Evolutionary conservation across 92 coral and sea anemone species (phyloP).

Genomic region (Phenganax marumi): DNA sequence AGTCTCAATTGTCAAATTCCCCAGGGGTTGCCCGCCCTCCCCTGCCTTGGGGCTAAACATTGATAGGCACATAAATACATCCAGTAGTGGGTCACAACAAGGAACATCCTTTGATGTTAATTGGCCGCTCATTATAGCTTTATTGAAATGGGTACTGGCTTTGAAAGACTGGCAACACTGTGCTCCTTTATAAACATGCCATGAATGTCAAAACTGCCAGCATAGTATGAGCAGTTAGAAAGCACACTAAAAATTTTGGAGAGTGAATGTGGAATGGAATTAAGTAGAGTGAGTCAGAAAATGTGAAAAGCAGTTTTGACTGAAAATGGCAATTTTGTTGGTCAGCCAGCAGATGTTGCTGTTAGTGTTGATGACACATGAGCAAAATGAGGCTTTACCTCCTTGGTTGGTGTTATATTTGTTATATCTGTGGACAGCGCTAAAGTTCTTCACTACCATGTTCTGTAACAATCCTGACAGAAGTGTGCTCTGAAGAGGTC

Average conservation of each 20-base stretch:
- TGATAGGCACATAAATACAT: slow-evolving; percentile 7
- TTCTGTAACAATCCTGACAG: slow-evolving; percentile 49
- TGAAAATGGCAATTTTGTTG: neutral
- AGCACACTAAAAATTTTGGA: neutral
- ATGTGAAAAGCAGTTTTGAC: neutral
- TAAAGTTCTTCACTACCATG: slow-evolving; percentile 53
- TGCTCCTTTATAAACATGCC: slow-evolving; percentile 7
- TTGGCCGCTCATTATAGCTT: slow-evolving; percentile 9
- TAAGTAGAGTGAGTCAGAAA: neutral
- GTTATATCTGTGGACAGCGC: slow-evolving; percentile 15
- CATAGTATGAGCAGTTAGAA: neutral
- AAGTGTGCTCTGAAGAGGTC: slow-evolving; percentile 49
- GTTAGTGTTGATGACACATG: slow-evolving; percentile 30
- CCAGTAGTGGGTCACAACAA: slow-evolving; percentile 41
- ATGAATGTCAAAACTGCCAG: neutral
- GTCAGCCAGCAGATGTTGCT: slow-evolving; percentile 16
- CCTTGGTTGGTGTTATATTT: slow-evolving; percentile 4
- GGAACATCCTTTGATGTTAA: slow-evolving; percentile 53
- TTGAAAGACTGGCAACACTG: slow-evolving; percentile 4
- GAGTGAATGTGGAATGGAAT: neutral
- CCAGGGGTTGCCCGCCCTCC: slow-evolving; percentile 29
- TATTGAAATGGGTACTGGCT: neutral
- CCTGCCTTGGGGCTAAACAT: slow-evolving; percentile 1
- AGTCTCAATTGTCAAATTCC: slow-evolving; percentile 22
- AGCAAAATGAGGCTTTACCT: slow-evolving; percentile 9